Conservation (phyloP, 1,140 invertebrate species). For the Harpegnathos saltator region DNA sequence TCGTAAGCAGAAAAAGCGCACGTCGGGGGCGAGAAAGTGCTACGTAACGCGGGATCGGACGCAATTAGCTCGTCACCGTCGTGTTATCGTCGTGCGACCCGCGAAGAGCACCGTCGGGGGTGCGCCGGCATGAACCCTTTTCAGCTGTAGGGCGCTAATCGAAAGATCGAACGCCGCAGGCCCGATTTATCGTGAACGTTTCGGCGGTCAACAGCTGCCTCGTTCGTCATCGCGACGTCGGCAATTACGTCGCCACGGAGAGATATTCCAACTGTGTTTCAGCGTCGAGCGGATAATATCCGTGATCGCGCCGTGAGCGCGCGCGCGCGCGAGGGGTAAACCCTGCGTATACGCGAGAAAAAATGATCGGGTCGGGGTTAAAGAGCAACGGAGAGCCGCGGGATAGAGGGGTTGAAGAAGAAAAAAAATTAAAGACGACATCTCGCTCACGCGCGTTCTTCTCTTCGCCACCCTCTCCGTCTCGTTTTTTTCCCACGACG, state of each 20-base stretch:
- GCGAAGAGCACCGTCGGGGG: conserved; percentile 40
- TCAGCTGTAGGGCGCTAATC: conserved; percentile 18
- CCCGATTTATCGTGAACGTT: background rate
- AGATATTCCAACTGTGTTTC: background rate
- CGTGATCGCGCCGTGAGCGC: too few species aligned
- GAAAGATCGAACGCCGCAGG: background rate
- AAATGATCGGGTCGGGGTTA: conserved; percentile 4
- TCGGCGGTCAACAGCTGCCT: background rate
- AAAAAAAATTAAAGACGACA: conserved; percentile 45
- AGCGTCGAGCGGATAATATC: conserved; percentile 7
- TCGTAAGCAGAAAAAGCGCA: conserved; percentile 30
- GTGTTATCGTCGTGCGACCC: conserved; percentile 63
- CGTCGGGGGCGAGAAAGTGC: conserved; percentile 27
- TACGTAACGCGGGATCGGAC: conserved; percentile 38
- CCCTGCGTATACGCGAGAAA: too few species aligned
- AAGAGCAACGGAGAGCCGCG: background rate
- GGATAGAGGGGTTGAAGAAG: background rate
- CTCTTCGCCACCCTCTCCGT: too few species aligned
- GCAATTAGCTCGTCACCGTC: conserved; percentile 35
- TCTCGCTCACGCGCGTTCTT: conserved; percentile 17
- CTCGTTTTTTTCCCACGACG: conserved; percentile 28
- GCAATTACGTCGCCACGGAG: background rate
- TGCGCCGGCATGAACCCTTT: conserved; percentile 24
- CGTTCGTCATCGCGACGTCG: background rate
- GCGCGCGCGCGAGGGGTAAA: too few species aligned